Percentiles rank a stretch among this genome's conserved stretches.
Evolutionary conservation across 2,797 vertebrate genomes (phyloP).

Genomic region (Parambassis ranga): DNA sequence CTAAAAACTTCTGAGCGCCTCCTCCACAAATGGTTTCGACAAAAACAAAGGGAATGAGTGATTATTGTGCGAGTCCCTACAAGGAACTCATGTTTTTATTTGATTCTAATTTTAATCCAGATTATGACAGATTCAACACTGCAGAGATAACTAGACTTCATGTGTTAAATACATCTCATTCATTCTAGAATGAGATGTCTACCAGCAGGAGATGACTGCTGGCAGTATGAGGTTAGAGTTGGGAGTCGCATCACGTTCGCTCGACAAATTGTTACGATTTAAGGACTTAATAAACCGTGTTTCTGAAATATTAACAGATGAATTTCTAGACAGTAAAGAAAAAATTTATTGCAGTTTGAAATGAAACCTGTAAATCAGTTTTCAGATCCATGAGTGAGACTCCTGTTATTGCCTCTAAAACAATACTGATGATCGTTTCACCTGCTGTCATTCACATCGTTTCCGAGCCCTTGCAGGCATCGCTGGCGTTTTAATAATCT

Average conservation of each 20-base stretch:
- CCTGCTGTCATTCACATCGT: constrained; percentile 37
- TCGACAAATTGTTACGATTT: constrained; percentile 52
- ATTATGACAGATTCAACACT: constrained; percentile 23
- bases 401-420: constrained; percentile 48
- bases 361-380: constrained; percentile 65
- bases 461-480: constrained; percentile 7
- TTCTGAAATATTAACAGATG: constrained; percentile 59
- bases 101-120: not conserved
- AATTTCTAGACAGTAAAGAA: constrained; percentile 49
- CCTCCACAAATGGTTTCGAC: not conserved
- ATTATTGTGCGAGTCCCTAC: no score
- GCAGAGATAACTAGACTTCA: constrained; percentile 22
- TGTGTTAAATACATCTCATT: constrained; percentile 20
- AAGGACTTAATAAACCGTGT: constrained; percentile 61
- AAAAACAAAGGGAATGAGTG: no score
- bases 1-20: not conserved
- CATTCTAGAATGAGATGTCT: constrained; percentile 22
- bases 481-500: constrained; percentile 22
- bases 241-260: constrained; percentile 41
- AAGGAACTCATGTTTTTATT: not conserved
- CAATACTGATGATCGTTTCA: constrained; percentile 34
- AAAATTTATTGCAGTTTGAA: constrained; percentile 51
- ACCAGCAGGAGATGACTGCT: constrained; percentile 35
- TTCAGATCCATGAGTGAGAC: constrained; percentile 18
- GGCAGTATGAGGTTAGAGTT: constrained; percentile 18